Conservation (phyloP, 1,140 invertebrate species). For the Eueides isabella region DNA sequence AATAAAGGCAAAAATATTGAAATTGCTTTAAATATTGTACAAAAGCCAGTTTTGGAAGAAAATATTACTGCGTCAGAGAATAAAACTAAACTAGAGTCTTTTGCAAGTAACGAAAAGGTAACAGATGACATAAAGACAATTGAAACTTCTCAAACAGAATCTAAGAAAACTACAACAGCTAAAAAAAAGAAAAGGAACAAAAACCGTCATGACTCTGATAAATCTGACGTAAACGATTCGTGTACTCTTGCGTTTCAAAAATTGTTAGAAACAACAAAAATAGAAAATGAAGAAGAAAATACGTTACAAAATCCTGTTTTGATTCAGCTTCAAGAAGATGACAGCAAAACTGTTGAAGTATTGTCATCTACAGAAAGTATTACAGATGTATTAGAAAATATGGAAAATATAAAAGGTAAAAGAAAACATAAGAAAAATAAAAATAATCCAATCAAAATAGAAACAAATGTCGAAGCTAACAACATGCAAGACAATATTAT, state of each 20-base stretch:
- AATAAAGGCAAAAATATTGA: slow-evolving; percentile 47
- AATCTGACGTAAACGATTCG: slow-evolving; percentile 58
- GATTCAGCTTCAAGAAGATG: background rate
- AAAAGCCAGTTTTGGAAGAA: background rate
- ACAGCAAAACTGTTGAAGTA: background rate
- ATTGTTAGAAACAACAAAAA: slow-evolving; percentile 41
- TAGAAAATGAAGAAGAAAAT: slow-evolving; percentile 21
- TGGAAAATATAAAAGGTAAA: slow-evolving; percentile 28
- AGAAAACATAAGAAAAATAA: slow-evolving; percentile 43
- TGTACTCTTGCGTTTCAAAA: slow-evolving; percentile 64
- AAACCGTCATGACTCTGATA: slow-evolving; percentile 62
- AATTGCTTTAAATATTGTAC: background rate
- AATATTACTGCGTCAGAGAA: background rate
- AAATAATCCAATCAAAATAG: slow-evolving; percentile 14
- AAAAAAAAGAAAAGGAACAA: slow-evolving; percentile 76
- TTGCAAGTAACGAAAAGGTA: slow-evolving; percentile 24
- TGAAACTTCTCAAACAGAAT: slow-evolving; percentile 24
- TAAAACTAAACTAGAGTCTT: background rate
- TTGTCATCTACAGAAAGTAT: background rate
- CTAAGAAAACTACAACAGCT: slow-evolving; percentile 42
- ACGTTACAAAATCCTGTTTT: background rate
- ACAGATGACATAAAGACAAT: slow-evolving; percentile 21
- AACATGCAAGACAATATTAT: background rate
- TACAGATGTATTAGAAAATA: background rate
- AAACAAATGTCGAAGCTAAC: slow-evolving; percentile 12